Evolutionary conservation across 2,113 vertebrate species (phyloP).

Genomic region (Otis tarda): DNA sequence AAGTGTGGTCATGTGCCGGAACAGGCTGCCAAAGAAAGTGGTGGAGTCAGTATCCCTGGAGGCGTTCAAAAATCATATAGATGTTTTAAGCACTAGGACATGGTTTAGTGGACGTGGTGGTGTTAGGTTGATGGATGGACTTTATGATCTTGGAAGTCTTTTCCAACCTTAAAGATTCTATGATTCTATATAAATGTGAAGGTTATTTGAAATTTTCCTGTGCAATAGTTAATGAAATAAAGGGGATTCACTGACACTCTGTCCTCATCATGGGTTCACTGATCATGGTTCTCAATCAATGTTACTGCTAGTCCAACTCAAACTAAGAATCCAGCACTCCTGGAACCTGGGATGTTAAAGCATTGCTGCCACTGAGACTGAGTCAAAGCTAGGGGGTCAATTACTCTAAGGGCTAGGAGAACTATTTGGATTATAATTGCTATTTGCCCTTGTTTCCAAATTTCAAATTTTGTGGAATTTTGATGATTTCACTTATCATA

Average conservation of each 20-base stretch:
- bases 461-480: background rate
- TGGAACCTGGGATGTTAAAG: background rate
- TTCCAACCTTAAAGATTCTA: no score
- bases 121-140: no score
- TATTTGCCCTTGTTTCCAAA: background rate
- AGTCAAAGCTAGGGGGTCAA: background rate
- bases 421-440: background rate
- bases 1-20: no score
- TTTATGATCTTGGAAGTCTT: no score
- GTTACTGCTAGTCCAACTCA: background rate
- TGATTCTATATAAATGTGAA: background rate
- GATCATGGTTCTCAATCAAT: background rate
- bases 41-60: no score
- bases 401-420: background rate
- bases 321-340: background rate
- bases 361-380: background rate
- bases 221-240: background rate
- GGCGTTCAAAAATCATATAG: no score
- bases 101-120: no score
- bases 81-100: no score
- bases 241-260: background rate
- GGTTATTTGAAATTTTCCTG: background rate
- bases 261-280: fast-evolving
- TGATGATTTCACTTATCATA: background rate
- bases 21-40: no score